These are phyloP conservation scores for Ornithoptera alexandrae DNA, from an alignment of 2,888 invertebrate species.

Conservation along the genomic window DNA sequence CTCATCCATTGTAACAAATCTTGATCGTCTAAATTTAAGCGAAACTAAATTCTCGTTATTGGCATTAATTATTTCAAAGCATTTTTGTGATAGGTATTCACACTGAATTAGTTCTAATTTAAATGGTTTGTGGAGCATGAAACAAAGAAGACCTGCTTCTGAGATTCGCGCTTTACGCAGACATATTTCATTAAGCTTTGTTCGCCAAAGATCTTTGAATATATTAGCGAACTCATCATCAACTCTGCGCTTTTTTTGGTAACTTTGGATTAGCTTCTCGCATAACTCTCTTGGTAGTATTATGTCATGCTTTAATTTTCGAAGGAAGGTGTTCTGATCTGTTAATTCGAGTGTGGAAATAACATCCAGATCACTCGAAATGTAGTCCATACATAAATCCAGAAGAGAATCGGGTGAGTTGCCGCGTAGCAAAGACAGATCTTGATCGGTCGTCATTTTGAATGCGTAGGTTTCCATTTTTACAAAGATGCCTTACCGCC, in stretches of 20 bases:
- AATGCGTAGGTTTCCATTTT: constrained; percentile 33
- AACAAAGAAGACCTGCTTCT: constrained; percentile 83
- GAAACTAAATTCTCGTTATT: constrained; percentile 85
- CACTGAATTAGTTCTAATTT: constrained; percentile 89
- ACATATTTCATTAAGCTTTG: constrained; percentile 84
- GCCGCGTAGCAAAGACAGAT: constrained; percentile 53
- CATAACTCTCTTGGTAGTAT: constrained; percentile 86
- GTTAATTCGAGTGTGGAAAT: constrained; percentile 67
- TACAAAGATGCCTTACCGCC: constrained; percentile 43
- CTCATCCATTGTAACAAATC: constrained; percentile 80
- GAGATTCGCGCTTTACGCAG: constrained; percentile 86
- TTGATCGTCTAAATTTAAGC: constrained; percentile 85
- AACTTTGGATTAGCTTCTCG: constrained; percentile 82
- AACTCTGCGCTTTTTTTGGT: constrained; percentile 77
- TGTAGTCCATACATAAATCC: constrained; percentile 82
- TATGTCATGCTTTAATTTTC: constrained; percentile 80
- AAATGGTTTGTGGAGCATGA: constrained; percentile 86
- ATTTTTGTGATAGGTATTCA: constrained; percentile 81
- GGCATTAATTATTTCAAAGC: constrained; percentile 84
- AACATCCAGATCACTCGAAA: constrained; percentile 82
- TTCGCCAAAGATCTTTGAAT: constrained; percentile 86
- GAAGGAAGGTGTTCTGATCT: constrained; percentile 67
- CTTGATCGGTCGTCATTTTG: constrained; percentile 53
- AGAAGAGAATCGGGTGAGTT: constrained; percentile 81
- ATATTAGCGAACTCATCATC: constrained; percentile 85